Base-by-base conservation (phyloP, 2,797 vertebrate genomes). In the Girardinus metallicus region DNA sequence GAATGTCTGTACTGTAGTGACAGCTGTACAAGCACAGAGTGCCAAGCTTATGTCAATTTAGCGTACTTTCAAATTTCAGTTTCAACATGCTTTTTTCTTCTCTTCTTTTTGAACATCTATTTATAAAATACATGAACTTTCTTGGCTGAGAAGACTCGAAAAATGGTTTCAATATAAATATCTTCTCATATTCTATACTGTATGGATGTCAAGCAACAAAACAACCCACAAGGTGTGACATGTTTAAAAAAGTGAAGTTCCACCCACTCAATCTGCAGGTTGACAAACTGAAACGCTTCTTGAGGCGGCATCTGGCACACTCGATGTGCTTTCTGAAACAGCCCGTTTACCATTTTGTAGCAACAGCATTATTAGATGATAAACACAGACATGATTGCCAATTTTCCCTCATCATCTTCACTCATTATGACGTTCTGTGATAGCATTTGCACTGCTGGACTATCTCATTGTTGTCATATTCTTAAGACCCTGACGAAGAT, bases 331-430 rank as follows among this genome's bases (percentile, higher is more conserved):
- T 78, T 84, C 66, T 73, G 5, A 78, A 76, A 80, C 1, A 62
- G 26, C n/a, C 47, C 49, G 78, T 90, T 85, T 84, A 29, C 29
- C 60, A 76, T 85, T 84, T 85, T 73, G 77, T 68, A 55, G 74
- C 36, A 81, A 76, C 36, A 16, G 74, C 78, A 78, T 80, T 39
- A 77, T 79, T 55, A 80, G 81, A 71, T 0, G 57, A 55, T 11
- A 53, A 23, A 0, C 39, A 47, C 18, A 77, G 73, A 74, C 76
- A 77, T 60, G 26, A 1, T 43, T 73, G 44, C 62, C 51, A 77
- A 88, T 84, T 81, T 46, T 55, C 47, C 21, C 75, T 88, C 77
- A 81, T 87, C 64, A 80, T 72, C 41, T 70, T 80, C 75, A 10
- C 75, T 87, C 83, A 73, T 80, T 55, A 46, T 39, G 44, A 81